Conservation (phyloP, 92 coral and sea anemone species). For the Epizoanthus scotinus region DNA sequence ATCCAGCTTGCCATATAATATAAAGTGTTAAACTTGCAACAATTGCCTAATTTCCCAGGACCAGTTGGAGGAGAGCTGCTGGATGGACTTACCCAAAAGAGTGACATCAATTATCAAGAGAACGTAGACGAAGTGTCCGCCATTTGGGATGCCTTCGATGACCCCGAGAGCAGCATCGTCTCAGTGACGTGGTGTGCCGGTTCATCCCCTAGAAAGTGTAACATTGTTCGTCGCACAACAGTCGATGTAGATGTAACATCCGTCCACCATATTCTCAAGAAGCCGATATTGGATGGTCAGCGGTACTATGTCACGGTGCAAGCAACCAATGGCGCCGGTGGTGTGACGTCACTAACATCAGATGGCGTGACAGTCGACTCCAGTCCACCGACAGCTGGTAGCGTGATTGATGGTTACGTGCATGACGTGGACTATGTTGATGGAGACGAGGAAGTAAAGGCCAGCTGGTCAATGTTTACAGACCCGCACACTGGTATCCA, state of each 20-base stretch:
- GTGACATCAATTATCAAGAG: conserved; percentile 62
- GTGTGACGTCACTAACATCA: conserved; percentile 55
- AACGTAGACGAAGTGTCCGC: conserved; percentile 60
- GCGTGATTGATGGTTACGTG: conserved; percentile 61
- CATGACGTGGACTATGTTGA: conserved; percentile 55
- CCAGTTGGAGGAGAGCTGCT: conserved; percentile 52
- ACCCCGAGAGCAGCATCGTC: conserved; percentile 79
- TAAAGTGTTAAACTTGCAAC: not conserved
- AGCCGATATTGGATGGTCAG: conserved; percentile 67
- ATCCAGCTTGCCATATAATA: no score
- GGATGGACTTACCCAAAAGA: conserved; percentile 57
- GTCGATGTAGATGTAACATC: conserved; percentile 39
- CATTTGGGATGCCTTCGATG: conserved; percentile 73
- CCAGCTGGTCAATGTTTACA: conserved; percentile 64
- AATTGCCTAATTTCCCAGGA: conserved; percentile 43
- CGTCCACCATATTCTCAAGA: conserved; percentile 40
- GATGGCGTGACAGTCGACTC: conserved; percentile 78
- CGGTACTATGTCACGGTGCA: conserved; percentile 67
- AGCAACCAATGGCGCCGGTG: conserved; percentile 89
- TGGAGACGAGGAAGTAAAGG: conserved; percentile 65
- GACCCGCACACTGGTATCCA: conserved; percentile 75
- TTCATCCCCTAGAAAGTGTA: conserved; percentile 59
- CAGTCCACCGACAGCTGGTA: conserved; percentile 70
- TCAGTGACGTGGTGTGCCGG: conserved; percentile 79
- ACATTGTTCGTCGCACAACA: conserved; percentile 44